A percentile compares a stretch with the other conserved stretches of the same genome.
Evolutionary conservation across 2,113 vertebrate species (phyloP).

Genomic region (Etia nguti): DNA sequence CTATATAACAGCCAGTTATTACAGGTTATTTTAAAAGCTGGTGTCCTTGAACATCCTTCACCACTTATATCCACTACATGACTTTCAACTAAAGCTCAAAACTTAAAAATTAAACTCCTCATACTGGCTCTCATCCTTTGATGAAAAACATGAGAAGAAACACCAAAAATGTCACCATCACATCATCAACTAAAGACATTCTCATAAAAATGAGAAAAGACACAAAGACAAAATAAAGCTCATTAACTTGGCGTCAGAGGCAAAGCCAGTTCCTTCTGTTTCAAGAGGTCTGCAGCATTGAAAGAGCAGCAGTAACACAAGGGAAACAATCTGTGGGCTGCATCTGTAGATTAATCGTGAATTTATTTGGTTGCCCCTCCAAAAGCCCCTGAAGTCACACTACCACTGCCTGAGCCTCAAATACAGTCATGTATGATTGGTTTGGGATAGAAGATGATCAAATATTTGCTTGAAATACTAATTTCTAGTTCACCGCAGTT

Average conservation of each 20-base stretch:
- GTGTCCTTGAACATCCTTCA: not conserved
- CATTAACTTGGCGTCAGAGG: too few relatives aligned
- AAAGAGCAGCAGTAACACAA: not conserved
- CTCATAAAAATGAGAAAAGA: not conserved
- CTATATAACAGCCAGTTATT: not conserved
- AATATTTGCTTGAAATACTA: not conserved
- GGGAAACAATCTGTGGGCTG: not conserved
- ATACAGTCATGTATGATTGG: fast-evolving
- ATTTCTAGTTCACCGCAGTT: not conserved
- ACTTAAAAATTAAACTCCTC: not conserved
- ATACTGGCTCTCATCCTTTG: not conserved
- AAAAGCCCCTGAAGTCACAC: not conserved
- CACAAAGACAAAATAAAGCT: not conserved
- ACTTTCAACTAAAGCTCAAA: not conserved
- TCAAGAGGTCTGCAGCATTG: not conserved
- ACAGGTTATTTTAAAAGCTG: not conserved
- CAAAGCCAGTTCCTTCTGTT: not conserved
- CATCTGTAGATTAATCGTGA: not conserved
- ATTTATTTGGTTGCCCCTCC: not conserved
- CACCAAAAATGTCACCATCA: not conserved
- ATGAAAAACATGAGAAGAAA: not conserved
- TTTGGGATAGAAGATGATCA: not conserved
- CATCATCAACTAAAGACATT: not conserved
- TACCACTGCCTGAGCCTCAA: not conserved
- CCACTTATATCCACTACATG: not conserved